Conservation (phyloP, 2,888 invertebrate species). For the Caenorhabditis virilis region DNA sequence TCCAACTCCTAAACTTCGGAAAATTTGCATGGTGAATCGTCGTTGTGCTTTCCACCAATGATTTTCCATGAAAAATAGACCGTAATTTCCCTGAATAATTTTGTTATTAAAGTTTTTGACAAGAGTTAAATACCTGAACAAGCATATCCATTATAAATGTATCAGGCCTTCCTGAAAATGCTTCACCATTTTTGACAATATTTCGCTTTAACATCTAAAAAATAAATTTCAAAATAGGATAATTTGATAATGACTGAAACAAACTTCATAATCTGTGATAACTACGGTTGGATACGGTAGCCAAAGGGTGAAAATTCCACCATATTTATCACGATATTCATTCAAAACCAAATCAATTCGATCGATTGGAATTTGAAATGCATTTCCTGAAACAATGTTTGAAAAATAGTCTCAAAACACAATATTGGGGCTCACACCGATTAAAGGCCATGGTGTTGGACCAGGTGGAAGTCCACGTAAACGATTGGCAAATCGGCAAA, state of each 20-base stretch:
- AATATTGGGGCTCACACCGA: slow-evolving; percentile 18
- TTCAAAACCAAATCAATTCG: slow-evolving; percentile 27
- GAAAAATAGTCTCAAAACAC: not conserved
- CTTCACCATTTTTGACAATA: slow-evolving; percentile 41
- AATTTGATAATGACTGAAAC: not conserved
- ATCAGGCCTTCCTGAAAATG: slow-evolving; percentile 42
- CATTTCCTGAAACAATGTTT: slow-evolving; percentile 20
- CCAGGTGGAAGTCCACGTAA: slow-evolving; percentile 43
- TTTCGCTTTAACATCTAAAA: slow-evolving; percentile 37
- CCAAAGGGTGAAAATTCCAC: slow-evolving; percentile 49
- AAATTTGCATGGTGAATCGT: slow-evolving; percentile 42
- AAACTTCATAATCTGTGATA: slow-evolving; percentile 42
- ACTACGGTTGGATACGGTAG: slow-evolving; percentile 46
- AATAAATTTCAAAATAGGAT: not conserved
- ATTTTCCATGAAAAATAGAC: slow-evolving; percentile 48
- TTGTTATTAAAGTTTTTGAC: not conserved
- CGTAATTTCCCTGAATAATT: slow-evolving; percentile 35
- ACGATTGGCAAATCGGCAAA: slow-evolving; percentile 37
- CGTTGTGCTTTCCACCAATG: slow-evolving; percentile 46
- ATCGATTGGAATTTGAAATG: slow-evolving; percentile 32
- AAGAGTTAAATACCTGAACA: slow-evolving; percentile 16
- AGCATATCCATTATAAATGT: slow-evolving; percentile 45
- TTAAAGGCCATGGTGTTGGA: slow-evolving; percentile 43
- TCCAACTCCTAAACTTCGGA: slow-evolving; percentile 43
- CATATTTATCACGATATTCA: slow-evolving; percentile 38